These are phyloP conservation scores for Drosophila conformis DNA, from an alignment of 2,888 invertebrate species.

Conservation along the genomic window DNA sequence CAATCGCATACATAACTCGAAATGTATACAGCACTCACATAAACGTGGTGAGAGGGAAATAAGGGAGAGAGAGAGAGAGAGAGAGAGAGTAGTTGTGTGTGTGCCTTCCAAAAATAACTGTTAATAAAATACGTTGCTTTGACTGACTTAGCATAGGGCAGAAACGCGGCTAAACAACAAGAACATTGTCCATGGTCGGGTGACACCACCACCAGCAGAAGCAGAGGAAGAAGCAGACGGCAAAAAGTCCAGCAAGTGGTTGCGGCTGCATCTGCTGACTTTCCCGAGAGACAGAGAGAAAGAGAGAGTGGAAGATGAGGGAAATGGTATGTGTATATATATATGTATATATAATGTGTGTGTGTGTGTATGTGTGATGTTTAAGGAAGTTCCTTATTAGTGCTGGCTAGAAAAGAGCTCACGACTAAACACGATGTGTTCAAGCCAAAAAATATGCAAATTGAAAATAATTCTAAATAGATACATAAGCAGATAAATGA, in stretches of 20 bases:
- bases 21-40: constrained; percentile 33
- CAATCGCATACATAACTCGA: constrained; percentile 47
- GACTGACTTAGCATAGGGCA: constrained; percentile 26
- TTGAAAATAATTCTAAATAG: not conserved
- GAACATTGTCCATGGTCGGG: constrained; percentile 71
- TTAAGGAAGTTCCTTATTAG: constrained; percentile 26
- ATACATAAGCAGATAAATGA: not conserved
- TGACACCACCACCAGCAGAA: constrained; percentile 8
- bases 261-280: constrained; percentile 25
- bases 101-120: constrained; percentile 72
- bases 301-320: not conserved
- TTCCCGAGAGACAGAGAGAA: constrained; percentile 16
- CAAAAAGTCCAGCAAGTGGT: constrained; percentile 49
- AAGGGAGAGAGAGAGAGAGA: not conserved
- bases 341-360: too few relatives aligned
- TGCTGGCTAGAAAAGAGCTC: constrained; percentile 1
- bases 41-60: constrained; percentile 3
- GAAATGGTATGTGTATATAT: not conserved
- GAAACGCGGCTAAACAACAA: constrained; percentile 48
- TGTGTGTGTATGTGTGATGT: constrained; percentile 3
- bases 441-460: not conserved
- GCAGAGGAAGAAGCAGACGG: constrained; percentile 19
- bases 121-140: constrained; percentile 46
- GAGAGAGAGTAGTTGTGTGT: constrained; percentile 18
- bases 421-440: not conserved